These are phyloP conservation scores for Aphelenchoides bicaudatus DNA, from an alignment of 2,888 invertebrate genomes.

Conservation along the genomic window DNA sequence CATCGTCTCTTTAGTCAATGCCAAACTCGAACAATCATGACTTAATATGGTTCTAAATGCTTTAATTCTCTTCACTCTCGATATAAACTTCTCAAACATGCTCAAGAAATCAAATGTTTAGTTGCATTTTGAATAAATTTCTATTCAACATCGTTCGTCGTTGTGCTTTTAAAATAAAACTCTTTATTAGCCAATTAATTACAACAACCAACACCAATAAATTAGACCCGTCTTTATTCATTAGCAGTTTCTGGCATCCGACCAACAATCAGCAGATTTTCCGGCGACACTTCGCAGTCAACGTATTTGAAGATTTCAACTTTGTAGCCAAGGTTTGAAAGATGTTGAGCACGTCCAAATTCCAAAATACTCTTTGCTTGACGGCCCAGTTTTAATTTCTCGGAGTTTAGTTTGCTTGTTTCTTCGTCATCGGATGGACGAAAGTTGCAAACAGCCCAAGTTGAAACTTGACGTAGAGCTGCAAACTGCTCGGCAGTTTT, in stretches of 20 bases:
- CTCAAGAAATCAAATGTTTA: too few species aligned
- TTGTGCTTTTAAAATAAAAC: too few species aligned
- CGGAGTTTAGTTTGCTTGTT: conserved; percentile 15
- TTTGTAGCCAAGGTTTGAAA: conserved; percentile 39
- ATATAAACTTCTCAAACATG: too few species aligned
- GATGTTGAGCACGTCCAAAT: conserved; percentile 40
- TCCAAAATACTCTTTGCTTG: conserved; percentile 48
- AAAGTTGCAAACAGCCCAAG: conserved; percentile 43
- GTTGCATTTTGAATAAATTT: too few species aligned
- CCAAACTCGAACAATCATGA: too few species aligned
- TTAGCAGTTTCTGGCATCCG: neutral
- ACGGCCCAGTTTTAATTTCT: conserved; percentile 32
- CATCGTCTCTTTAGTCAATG: too few species aligned
- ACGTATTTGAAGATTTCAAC: conserved; percentile 44
- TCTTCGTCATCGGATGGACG: neutral
- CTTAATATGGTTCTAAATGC: too few species aligned
- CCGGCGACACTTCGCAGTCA: conserved; percentile 41
- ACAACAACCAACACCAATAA: too few species aligned
- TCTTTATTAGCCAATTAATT: too few species aligned
- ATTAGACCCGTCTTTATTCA: too few species aligned
- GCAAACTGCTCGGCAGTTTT: conserved; percentile 37
- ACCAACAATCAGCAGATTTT: conserved; percentile 51
- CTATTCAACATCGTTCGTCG: too few species aligned
- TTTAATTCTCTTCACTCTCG: too few species aligned
- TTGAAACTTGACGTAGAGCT: conserved; percentile 46